Evolutionary conservation across 2,113 vertebrate genomes (phyloP), one percentile per base, ranked within the genome.

Genomic region (Blennius ocellaris): DNA sequence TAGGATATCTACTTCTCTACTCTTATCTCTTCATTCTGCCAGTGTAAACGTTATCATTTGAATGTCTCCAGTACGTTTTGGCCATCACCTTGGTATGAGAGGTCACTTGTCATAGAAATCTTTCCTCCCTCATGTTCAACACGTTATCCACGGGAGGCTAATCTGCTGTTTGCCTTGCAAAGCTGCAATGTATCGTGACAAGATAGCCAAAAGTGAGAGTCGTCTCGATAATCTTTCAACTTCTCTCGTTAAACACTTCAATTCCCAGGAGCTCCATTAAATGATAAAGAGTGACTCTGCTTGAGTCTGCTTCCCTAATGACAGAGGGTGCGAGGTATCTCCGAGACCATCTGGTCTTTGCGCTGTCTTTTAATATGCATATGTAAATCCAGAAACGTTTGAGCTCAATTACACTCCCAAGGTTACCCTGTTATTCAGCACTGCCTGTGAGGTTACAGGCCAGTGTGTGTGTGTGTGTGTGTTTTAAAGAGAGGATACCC

Each of bases 271-370:
- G 71, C 70, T 75, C 55, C 60, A 64, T 17, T 47, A 14, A 45
- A 30, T 6, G 49, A 54, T 53, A 56, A 48, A 59, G 38, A 81
- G 11, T 30, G 9, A 38, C 38, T 38, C 41, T 12, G 50, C 52
- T 44, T 58, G 39, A 45, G 14, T 55, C 36, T 63, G 45, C 8
- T 58, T 56, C 53, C 47, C 62, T 5, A 53, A 65, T 44, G 44
- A 60, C 58, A 76, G 21, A 58, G 39, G 37, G 55, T 53, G 40
- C 30, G 36, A 54, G 38, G 14, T 37, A 50, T 45, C 49, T 40
- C 39, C 16, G 59, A 11, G 50, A 61, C 66, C 76, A 86, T 83
- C 66, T 81, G 80, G 48, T 51, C 17, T 39, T 43, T 52, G 36
- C 48, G 50, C 53, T 14, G 63, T 36, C 8, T 50, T 57, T 72